Conservation (phyloP, 2,888 invertebrate genomes). For the Hyalella azteca region DNA sequence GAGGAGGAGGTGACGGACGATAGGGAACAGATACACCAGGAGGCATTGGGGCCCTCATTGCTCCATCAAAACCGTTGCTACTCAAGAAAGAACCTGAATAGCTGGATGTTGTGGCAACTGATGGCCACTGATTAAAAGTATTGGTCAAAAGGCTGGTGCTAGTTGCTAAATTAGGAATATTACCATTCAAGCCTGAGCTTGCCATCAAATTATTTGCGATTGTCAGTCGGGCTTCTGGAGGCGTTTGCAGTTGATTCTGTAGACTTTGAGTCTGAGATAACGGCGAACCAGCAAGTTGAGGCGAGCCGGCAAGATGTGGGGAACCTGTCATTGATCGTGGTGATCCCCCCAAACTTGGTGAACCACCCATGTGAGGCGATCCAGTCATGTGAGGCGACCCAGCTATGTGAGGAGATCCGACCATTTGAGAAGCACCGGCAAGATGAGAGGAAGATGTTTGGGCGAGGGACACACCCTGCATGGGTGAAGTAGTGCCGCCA, state of each 20-base stretch:
- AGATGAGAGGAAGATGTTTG: background rate
- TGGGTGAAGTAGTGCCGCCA: constrained; percentile 27
- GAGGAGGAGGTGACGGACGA: constrained; percentile 53
- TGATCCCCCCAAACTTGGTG: constrained; percentile 43
- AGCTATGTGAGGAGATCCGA: constrained; percentile 49
- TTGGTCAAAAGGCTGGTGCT: background rate
- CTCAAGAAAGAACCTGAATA: constrained; percentile 7
- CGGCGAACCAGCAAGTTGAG: constrained; percentile 42
- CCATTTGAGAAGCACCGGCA: constrained; percentile 37
- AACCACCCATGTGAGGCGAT: constrained; percentile 50
- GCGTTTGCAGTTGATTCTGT: constrained; percentile 16
- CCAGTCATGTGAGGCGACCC: constrained; percentile 53
- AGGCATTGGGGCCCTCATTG: constrained; percentile 51
- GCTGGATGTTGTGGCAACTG: constrained; percentile 48
- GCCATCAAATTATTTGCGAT: constrained; percentile 58
- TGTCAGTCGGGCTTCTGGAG: constrained; percentile 49
- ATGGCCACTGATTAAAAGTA: constrained; percentile 37
- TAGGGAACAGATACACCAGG: constrained; percentile 51
- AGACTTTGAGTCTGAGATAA: constrained; percentile 16
- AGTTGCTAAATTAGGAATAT: background rate
- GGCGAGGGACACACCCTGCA: constrained; percentile 21
- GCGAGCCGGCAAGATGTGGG: constrained; percentile 44
- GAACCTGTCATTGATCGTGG: constrained; percentile 45
- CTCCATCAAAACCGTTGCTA: constrained; percentile 38
- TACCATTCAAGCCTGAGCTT: constrained; percentile 19